Conservation (phyloP, 1,140 invertebrate genomes). For the Cotesia glomerata region DNA sequence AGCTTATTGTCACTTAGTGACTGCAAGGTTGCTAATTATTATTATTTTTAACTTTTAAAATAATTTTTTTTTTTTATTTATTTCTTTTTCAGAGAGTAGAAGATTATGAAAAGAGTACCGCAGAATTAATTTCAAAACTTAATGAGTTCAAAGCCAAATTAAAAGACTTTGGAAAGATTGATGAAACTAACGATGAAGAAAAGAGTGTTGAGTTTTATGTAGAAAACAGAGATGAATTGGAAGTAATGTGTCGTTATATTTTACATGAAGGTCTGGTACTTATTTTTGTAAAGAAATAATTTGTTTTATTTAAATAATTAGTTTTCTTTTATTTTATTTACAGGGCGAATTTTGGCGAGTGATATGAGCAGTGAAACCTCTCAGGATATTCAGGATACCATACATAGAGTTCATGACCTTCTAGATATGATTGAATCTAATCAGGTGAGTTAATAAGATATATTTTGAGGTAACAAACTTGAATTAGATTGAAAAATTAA, state of each 20-base stretch:
- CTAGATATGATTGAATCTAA: conserved; percentile 68
- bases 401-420: conserved; percentile 65
- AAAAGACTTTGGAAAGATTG: conserved; percentile 38
- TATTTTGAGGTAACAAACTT: not conserved
- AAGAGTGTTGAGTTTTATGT: conserved; percentile 43
- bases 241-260: conserved; percentile 40
- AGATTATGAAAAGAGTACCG: conserved; percentile 66
- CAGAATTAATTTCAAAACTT: conserved; percentile 64
- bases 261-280: conserved; percentile 47
- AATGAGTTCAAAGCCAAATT: conserved; percentile 65
- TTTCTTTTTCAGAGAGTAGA: conserved; percentile 66
- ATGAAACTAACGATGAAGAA: conserved; percentile 45
- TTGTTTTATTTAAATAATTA: conserved; percentile 10
- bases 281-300: conserved; percentile 19
- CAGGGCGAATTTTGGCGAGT: conserved; percentile 43
- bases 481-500: not conserved
- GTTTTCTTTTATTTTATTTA: conserved; percentile 6
- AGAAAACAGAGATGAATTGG: conserved; percentile 47
- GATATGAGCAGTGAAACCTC: conserved; percentile 57
- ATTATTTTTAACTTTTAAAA: not conserved
- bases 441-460: conserved; percentile 52
- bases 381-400: conserved; percentile 69
- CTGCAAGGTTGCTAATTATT: too few species aligned
- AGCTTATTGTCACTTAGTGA: too few species aligned
- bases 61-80: conserved; percentile 20